Conservation (phyloP, 1,140 invertebrate genomes). For the Xylocopa sonorina region DNA sequence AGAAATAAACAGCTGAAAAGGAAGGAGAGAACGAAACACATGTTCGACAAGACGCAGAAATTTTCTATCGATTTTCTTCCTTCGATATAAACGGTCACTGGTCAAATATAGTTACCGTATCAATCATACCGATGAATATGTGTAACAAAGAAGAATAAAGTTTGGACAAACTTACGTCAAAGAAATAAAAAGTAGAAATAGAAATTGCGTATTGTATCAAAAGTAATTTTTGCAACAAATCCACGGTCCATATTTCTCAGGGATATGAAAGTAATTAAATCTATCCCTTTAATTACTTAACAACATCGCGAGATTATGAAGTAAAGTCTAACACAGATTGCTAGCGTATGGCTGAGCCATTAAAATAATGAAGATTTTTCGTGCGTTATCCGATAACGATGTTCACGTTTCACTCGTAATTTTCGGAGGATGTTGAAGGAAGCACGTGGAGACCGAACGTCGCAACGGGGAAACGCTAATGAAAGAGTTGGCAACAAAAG, state of each 20-base stretch:
- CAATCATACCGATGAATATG: no score
- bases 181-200: background rate
- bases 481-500: conserved; percentile 39
- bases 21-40: conserved; percentile 4
- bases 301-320: no score
- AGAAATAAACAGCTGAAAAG: conserved; percentile 45
- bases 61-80: background rate
- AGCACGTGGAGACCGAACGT: background rate
- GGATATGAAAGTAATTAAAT: background rate
- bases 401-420: background rate
- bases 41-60: background rate
- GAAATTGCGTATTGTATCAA: background rate
- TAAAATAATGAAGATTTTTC: background rate
- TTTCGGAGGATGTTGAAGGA: background rate
- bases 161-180: background rate
- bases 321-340: background rate
- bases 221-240: background rate
- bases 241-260: background rate
- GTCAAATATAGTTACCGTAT: no score
- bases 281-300: background rate
- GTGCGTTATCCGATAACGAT: background rate
- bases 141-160: background rate
- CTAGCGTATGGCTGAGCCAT: background rate
- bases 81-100: background rate
- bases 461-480: conserved; percentile 3